Evolutionary conservation across 1,140 invertebrate species (phyloP), one percentile per base, ranked within the genome.

Genomic region (Lineus longissimus): DNA sequence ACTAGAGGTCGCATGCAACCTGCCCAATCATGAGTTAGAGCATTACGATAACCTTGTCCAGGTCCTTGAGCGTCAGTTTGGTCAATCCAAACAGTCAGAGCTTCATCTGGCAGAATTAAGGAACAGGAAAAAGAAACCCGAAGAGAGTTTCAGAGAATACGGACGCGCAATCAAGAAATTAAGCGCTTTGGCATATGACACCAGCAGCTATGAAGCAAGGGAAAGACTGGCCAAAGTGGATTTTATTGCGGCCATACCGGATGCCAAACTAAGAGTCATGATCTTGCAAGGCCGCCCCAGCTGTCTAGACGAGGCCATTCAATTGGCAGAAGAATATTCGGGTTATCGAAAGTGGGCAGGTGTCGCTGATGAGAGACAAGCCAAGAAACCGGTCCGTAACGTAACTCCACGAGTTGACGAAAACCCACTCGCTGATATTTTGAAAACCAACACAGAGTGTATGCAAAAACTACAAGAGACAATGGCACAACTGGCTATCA

Each of bases 221-320:
- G 66, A 71, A 19, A 66, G 61, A 0, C 33, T 71, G 17, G 64
- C 67, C 0, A 68, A 64, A 36, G 62, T 65, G 15, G 63, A 64
- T 33, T 70, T 68, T 41, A 29, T 64, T 1, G 67, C 64, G 31
- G 61, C 65, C 7, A 33, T 71, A 0, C 19, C 30, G 22, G 61
- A 62, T 27, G 59, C 59, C 2, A 63, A 69, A 1, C 58, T 69
- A 36, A 11, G 60, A 2, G 2, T 69, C 0, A 30, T 55, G 23
- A 59, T 69, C 17, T 43, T 63, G 56, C 64, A 67, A 23, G 36
- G 58, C 15, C 58, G 55, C 58, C 67, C 65, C 23, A 51, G 17
- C 11, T 30, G 36, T 9, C 45, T 71, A 11, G 66, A 71, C 54
- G 65, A 69, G 7, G 63, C 67, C 2, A 51, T 69, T 31, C 33